A percentile compares a stretch with the other conserved stretches of the same genome.
These are phyloP conservation scores for Anolis carolinensis DNA, from an alignment of 2,113 vertebrate genomes.

Conservation along the genomic window DNA sequence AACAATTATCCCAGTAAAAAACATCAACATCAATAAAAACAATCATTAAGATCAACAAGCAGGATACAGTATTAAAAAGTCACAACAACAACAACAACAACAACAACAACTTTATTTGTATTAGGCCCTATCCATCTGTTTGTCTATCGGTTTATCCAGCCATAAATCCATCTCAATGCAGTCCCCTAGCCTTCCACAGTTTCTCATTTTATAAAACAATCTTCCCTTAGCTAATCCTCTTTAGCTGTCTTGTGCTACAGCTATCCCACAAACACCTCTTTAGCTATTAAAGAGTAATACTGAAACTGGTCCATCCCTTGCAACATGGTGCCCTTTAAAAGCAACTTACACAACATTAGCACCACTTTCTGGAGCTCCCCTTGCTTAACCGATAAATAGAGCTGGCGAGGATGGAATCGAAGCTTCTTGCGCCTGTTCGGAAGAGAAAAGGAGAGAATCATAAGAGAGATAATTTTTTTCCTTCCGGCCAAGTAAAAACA, in stretches of 20 bases:
- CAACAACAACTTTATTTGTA: too few species aligned
- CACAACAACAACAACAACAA: too few species aligned
- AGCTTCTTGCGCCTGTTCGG: slow-evolving; percentile 86
- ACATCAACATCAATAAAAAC: too few species aligned
- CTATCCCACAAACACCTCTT: too few species aligned
- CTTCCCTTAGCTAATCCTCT: not conserved
- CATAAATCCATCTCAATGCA: too few species aligned
- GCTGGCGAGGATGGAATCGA: slow-evolving; percentile 90
- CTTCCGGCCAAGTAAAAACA: not conserved
- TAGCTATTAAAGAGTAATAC: not conserved
- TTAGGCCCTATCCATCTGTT: too few species aligned
- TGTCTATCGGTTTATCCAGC: too few species aligned
- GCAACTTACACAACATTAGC: slow-evolving; percentile 89
- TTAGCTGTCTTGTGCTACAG: not conserved
- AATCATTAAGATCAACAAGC: too few species aligned
- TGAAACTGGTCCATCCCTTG: not conserved
- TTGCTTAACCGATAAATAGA: slow-evolving; percentile 89
- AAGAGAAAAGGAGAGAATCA: not conserved
- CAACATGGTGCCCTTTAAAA: not conserved
- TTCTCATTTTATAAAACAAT: not conserved
- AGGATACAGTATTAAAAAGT: too few species aligned
- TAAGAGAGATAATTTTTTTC: not conserved
- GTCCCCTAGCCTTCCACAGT: too few species aligned
- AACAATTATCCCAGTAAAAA: too few species aligned
- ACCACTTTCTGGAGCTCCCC: slow-evolving; percentile 90